Conservation (phyloP, 1,140 invertebrate species). For the Drosophila subobscura region DNA sequence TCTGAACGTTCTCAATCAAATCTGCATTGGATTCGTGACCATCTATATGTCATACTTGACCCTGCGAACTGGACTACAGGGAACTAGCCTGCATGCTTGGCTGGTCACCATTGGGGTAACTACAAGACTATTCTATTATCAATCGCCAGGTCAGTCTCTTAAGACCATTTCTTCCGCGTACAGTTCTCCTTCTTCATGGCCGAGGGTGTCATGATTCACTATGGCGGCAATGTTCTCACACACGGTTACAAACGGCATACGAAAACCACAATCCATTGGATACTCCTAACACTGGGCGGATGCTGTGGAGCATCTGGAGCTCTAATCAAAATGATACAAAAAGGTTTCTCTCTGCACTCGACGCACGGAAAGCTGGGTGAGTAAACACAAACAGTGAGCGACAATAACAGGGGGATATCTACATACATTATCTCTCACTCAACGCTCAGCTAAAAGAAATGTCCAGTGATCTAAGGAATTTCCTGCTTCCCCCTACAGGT, state of each 20-base stretch:
- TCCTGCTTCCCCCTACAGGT: slow-evolving; percentile 37
- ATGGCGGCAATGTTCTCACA: slow-evolving; percentile 70
- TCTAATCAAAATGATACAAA: slow-evolving; percentile 73
- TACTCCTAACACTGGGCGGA: slow-evolving; percentile 70
- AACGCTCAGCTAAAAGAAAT: neutral
- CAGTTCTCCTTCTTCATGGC: slow-evolving; percentile 81
- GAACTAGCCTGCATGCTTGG: slow-evolving; percentile 69
- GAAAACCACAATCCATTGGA: slow-evolving; percentile 80
- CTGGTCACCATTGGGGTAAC: slow-evolving; percentile 80
- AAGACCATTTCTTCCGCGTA: neutral
- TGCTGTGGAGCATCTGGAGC: slow-evolving; percentile 68
- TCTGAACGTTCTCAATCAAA: slow-evolving; percentile 76
- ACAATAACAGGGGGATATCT: no score
- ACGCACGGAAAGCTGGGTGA: slow-evolving; percentile 75
- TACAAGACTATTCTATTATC: neutral
- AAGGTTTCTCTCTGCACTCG: slow-evolving; percentile 53
- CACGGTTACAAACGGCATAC: slow-evolving; percentile 62
- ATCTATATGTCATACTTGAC: slow-evolving; percentile 79
- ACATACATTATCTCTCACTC: neutral
- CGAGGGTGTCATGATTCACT: slow-evolving; percentile 78
- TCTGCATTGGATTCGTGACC: slow-evolving; percentile 78
- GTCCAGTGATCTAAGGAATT: neutral
- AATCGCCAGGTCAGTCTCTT: neutral
- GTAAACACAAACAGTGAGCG: slow-evolving; percentile 5
- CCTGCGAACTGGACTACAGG: slow-evolving; percentile 52